Base-by-base conservation (phyloP, 2,797 vertebrate genomes). In the Mastacembelus armatus region DNA sequence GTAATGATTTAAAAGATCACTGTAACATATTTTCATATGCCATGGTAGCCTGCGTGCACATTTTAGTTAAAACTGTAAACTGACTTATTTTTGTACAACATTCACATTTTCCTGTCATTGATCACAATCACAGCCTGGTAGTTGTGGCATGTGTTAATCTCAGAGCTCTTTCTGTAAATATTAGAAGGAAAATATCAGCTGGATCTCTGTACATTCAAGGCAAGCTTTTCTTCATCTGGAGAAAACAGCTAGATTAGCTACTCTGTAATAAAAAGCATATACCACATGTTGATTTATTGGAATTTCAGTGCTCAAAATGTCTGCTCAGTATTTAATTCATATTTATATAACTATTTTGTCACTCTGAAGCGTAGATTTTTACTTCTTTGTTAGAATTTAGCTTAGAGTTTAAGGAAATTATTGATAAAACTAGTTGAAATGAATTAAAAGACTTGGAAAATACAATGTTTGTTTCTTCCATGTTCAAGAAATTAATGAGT, bases 311-410 rank as follows among this genome's bases (percentile, higher is more conserved):
- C 77, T 84, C 49, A 59, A 81, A 68, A 74, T 73, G 73, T 86
- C 74, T 82, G 72, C 79, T 81, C 72, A 77, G 77, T 89, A 85
- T 85, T 91, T 84, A 84, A 85, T 76, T 89, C 71, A 86, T 88
- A 89, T 91, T 91, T 91, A 68, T 89, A 85, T 71, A 83, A 88
- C 77, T 89, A 89, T 91, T 91, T 91, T 91, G 84, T 90, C 86
- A 88, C 79, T 84, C 63, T 69, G 73, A 81, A 82, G 66, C 18
- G 67, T 90, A 81, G 81, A 86, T 90, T 92, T 92, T 75, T 89
- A 89, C 79, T 85, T 85, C 66, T 81, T 89, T 87, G 78, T 88
- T 87, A 86, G 81, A 78, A 64, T 42, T 51, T 86, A 84, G 78
- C 59, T 76, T 86, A 86, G 84, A 64, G 47, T 78, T 63, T 80